phyloP scores from a whole-genome alignment of 2,888 invertebrate species.

The Clanis bilineata region DNA sequence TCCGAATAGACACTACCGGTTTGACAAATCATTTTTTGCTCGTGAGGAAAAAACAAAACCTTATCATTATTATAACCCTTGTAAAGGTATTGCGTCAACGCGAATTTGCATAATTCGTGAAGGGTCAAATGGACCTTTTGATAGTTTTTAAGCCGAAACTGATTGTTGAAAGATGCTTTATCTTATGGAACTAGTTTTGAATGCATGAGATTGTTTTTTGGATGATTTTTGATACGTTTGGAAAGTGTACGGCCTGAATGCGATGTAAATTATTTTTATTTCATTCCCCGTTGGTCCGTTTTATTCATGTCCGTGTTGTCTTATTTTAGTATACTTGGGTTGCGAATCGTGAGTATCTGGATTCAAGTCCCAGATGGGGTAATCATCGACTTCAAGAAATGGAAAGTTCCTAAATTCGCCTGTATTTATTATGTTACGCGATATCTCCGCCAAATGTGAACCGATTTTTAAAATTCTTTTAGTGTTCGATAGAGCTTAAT shows the following conservation, averaged over 20 bases:
- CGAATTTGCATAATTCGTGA: constrained; percentile 54
- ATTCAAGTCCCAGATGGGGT: too few species aligned
- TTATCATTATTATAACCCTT: constrained; percentile 54
- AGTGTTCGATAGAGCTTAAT: too few species aligned
- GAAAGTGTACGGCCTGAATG: neutral
- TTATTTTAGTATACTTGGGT: too few species aligned
- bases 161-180: constrained; percentile 12
- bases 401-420: too few species aligned
- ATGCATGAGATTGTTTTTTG: neutral
- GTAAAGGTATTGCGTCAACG: constrained; percentile 42
- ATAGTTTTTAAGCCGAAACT: constrained; percentile 2
- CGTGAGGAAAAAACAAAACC: constrained; percentile 39
- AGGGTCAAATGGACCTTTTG: constrained; percentile 47
- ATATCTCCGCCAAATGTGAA: too few species aligned
- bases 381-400: too few species aligned
- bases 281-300: too few species aligned
- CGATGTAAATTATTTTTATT: neutral
- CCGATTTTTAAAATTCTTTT: too few species aligned
- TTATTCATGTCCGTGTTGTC: too few species aligned
- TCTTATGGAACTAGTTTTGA: constrained; percentile 4
- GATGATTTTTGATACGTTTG: neutral
- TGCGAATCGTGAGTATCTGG: too few species aligned
- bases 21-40: constrained; percentile 26
- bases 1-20: constrained; percentile 35
- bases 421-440: too few species aligned